Conservation (phyloP, 1,140 invertebrate genomes). For the Saccostrea echinata region DNA sequence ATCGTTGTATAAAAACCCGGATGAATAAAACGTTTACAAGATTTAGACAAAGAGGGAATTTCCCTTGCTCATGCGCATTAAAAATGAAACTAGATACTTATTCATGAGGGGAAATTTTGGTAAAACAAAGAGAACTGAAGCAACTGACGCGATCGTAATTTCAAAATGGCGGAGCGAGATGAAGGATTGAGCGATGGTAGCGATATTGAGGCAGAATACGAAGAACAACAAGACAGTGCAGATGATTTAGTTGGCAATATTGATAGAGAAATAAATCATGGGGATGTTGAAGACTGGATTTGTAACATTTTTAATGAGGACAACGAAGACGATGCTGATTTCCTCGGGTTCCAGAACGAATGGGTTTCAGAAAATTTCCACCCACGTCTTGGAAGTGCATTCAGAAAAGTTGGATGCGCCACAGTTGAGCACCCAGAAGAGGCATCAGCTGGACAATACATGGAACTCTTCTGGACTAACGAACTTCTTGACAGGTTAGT, state of each 20-base stretch:
- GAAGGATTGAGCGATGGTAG: conserved; percentile 2
- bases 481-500: background rate
- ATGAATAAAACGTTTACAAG: background rate
- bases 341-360: no score
- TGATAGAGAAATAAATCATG: background rate
- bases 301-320: background rate
- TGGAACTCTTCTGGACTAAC: no score
- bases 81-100: conserved; percentile 7
- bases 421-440: background rate
- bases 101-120: background rate
- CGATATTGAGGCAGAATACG: background rate
- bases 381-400: background rate
- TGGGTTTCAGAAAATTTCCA: conserved; percentile 39
- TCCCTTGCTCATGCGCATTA: background rate
- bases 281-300: background rate
- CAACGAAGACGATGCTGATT: background rate
- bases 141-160: background rate
- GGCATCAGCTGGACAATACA: no score
- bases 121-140: background rate
- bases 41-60: background rate
- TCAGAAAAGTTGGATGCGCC: background rate
- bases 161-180: background rate
- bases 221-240: background rate
- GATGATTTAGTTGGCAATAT: background rate
- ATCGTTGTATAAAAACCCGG: background rate